Base-by-base conservation (phyloP, 2,888 invertebrate genomes). In the Lycaena phlaeas region DNA sequence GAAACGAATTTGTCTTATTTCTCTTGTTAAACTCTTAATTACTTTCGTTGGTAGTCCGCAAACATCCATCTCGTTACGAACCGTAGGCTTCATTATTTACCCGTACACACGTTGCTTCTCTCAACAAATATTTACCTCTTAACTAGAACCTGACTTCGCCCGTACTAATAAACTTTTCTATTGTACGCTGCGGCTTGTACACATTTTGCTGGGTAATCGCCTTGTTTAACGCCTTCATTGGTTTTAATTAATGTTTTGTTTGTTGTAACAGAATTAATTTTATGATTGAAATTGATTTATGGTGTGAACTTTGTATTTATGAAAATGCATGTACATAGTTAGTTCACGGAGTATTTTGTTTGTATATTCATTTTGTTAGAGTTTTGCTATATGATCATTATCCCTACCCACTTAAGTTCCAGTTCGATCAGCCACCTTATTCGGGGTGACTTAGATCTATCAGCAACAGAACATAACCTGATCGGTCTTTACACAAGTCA, bases 71-170 rank as follows among this genome's bases (percentile, higher is more conserved):
- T 74, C 62, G 72, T 75, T 70, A 71, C 68, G 56, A 57, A n/a
- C n/a, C 63, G 66, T 72, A 77, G 72, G 66, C 71, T 73, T 71
- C 72, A 76, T 79, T 81, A 79, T 79, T 79, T 78, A 64, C 73
- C 64, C 59, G 64, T 64, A 58, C 73, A 69, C 65, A 68, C 74
- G 73, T 70, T 61, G 66, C 65, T 59, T 59, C 68, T 59, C 66
- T 58, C 60, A 51, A 57, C 71, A 77, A 79, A 78, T 79, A 74
- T 79, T 79, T 78, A 70, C 71, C 65, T 68, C 68, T 68, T 71
- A 73, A 76, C 72, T 69, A 77, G 75, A 67, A 74, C 69, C 75
- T 76, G 77, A 72, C 76, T 78, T 75, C 54, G 63, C 68, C 71
- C 66, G 67, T 58, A 55, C 61, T 51, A 75, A 75, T 75, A 75